Conservation (phyloP, 2,113 vertebrate genomes). For the Vicugna pacos region DNA sequence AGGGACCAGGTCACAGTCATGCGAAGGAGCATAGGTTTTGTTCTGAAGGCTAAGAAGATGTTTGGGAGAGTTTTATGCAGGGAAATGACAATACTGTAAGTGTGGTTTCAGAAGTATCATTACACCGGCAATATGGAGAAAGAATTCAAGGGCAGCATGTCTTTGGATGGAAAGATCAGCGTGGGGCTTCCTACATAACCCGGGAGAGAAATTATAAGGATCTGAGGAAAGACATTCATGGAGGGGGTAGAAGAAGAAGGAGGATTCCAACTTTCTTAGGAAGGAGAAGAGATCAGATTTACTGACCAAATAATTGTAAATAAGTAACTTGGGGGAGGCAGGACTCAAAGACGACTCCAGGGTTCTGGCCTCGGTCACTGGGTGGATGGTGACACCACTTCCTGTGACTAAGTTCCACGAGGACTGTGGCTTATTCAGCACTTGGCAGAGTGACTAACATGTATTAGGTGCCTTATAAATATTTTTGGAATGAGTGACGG, state of each 20-base stretch:
- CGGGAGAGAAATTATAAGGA: not conserved
- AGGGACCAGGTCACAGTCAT: not conserved
- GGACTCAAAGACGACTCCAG: not conserved
- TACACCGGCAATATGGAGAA: not conserved
- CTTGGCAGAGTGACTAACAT: accelerated
- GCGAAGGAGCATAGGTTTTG: not conserved
- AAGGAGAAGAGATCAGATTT: not conserved
- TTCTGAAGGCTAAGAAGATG: not conserved
- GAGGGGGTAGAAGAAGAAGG: not conserved
- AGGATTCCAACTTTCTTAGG: not conserved
- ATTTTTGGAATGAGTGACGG: not conserved
- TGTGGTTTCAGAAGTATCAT: not conserved
- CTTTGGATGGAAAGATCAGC: not conserved
- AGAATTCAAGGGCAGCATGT: not conserved
- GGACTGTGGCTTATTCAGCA: not conserved
- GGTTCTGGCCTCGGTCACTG: not conserved
- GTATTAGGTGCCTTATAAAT: not conserved
- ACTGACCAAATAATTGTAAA: not conserved
- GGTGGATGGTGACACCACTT: not conserved
- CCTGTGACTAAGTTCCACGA: not conserved
- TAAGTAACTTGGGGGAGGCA: not conserved
- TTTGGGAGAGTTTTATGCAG: not conserved
- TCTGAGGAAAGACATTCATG: not conserved
- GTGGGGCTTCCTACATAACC: not conserved
- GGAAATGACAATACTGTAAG: not conserved